Evolutionary conservation across 2,888 invertebrate species (phyloP), one percentile per base, ranked within the genome.

Genomic region (Myopa tessellatipennis): DNA sequence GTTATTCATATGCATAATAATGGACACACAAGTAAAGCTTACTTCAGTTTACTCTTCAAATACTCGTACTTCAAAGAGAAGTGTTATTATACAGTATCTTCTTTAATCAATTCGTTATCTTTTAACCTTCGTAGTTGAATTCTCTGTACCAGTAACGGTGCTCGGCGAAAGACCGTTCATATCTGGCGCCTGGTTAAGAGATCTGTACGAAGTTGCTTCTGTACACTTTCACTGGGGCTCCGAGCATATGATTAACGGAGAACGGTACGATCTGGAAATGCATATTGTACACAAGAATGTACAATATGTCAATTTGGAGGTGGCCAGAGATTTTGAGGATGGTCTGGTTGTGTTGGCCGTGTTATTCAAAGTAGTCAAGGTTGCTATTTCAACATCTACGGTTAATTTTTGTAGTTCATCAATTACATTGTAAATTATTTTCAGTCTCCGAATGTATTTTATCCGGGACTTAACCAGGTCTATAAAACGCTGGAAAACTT

Each of bases 201-300:
- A 70, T 36, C 70, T 78, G 4, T 88, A 86, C 75, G 86, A 86
- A 78, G 85, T 85, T 0, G 80, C 83, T 45, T 81, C 78, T 0
- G 83, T 88, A 0, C 88, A 88, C 74, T 95, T 95, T 88, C 95
- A 95, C 87, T 95, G 95, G 95, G 89, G 92, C 1, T 92, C 92
- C 0, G 88, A 88, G 68, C 87, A 88, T 61, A 50, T 83, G 36
- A 79, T 88, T 0, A 85, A 88, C 77, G 84, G 85, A 4, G 80
- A 79, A n/a, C 92, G 92, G 73, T 91, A 90, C 81, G 91, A 92
- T 8, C 84, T 93, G 77, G 93, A 93, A 87, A 88, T 93, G 83
- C 94, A 94, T 85, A 90, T 94, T 38, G 94, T 94, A 0, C 94
- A 93, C 85, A 91, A 91, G 82, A 90, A 91, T 38, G 91, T 89